phyloP scores from a whole-genome alignment of 2,113 vertebrate genomes.

The Sander lucioperca region DNA sequence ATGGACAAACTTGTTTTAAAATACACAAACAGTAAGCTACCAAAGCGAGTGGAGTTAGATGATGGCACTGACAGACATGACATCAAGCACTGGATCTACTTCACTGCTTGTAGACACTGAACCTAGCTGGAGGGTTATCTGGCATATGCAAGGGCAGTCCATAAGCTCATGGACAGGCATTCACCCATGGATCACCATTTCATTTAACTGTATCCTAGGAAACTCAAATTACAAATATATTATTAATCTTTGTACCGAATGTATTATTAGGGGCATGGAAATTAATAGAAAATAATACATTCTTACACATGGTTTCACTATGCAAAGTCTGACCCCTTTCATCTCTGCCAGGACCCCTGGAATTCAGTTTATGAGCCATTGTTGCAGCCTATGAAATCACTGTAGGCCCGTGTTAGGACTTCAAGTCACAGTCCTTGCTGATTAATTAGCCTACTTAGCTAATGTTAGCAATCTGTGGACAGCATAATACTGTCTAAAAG shows the following conservation, averaged over 20 bases:
- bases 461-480: slow-evolving; percentile 16
- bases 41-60: not conserved
- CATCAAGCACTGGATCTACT: slow-evolving; percentile 44
- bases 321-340: not conserved
- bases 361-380: slow-evolving; percentile 61
- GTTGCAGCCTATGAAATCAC: slow-evolving; percentile 50
- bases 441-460: slow-evolving; percentile 47
- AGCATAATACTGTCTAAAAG: not conserved
- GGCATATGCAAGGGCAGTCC: slow-evolving; percentile 24
- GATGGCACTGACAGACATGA: slow-evolving; percentile 49
- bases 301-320: too few species aligned
- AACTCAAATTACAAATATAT: not conserved
- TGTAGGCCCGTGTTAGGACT: slow-evolving; percentile 61
- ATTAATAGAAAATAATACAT: not conserved
- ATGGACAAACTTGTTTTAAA: not conserved
- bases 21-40: not conserved
- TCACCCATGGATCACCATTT: not conserved
- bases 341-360: not conserved
- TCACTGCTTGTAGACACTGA: slow-evolving; percentile 28
- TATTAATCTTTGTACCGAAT: not conserved
- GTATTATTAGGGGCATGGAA: not conserved
- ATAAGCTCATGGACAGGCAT: not conserved
- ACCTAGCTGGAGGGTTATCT: slow-evolving; percentile 28
- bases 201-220: not conserved
- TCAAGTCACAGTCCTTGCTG: slow-evolving; percentile 40